Base-by-base conservation (phyloP, 2,797 vertebrate species). In the Acomys russatus region DNA sequence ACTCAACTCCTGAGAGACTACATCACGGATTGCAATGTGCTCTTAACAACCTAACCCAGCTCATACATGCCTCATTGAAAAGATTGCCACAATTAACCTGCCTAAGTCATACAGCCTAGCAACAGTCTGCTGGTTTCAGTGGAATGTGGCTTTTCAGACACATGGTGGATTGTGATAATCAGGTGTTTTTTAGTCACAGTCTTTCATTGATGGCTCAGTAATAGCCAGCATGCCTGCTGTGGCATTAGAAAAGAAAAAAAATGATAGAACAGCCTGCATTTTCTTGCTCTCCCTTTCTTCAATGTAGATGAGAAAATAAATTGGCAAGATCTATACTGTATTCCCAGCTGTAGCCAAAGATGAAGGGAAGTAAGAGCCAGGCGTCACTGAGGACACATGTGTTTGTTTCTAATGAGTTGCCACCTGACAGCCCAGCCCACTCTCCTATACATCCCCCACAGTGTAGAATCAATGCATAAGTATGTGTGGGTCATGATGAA, bases 401-500 rank as follows among this genome's bases (percentile, higher is more conserved):
- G 28, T 61, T 61, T 4, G 35, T 64, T 84, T 90, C 83, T 20
- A 64, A 35, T 35, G 38, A 23, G 76, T 74, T 4, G 11, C 28
- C 11, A 0, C 11, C 38, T n/a, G n/a, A 70, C 51, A 66, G 77
- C 38, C 63, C 80, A 23, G 51, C 51, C 33, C 30, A n/a, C 92
- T 61, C 73, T 70, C 64, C 54, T 23, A n/a, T 85, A 73, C 56
- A 9, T 20, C 64, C 63, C 90, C 78, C 49, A 56, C 25, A 74
- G 95, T 89, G 84, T 9, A 0, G 85, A 92, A 76, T 66, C 64
- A 49, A 59, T 20, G 49, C 63, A 70, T 38, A 64, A 90, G 85
- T 17, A 61, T 30, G 73, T 90, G 96, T 96, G 93, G 96, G 90
- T 97, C 93, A 94, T 1, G 9, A 76, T 94, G 94, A 92, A 90